Conservation (phyloP, 2,888 invertebrate genomes). For the Ochropleura plecta region DNA sequence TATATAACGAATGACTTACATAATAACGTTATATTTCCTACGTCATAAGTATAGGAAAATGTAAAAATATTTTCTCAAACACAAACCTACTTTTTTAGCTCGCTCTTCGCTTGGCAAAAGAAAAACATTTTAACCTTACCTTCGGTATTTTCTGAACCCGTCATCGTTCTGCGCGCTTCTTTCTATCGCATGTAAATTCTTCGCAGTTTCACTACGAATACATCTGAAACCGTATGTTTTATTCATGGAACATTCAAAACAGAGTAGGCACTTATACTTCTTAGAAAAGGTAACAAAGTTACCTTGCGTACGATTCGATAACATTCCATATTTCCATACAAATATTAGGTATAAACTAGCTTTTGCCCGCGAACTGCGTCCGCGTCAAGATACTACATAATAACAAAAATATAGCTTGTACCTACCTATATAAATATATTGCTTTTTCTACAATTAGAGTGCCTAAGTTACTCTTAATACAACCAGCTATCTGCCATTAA, state of each 20-base stretch:
- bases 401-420: too few species aligned
- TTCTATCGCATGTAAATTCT: constrained; percentile 51
- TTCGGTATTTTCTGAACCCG: constrained; percentile 11
- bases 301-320: constrained; percentile 48
- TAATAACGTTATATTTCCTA: neutral
- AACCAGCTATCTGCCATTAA: too few species aligned
- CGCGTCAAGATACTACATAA: too few species aligned
- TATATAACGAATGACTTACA: neutral
- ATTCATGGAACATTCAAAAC: constrained; percentile 59
- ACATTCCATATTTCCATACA: constrained; percentile 37
- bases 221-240: constrained; percentile 52
- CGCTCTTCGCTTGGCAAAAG: constrained; percentile 6
- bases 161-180: constrained; percentile 8
- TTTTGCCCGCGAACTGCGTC: too few species aligned
- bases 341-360: neutral
- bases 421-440: too few species aligned
- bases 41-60: neutral
- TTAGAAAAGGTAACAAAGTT: constrained; percentile 45
- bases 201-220: constrained; percentile 40
- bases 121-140: constrained; percentile 43
- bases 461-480: too few species aligned
- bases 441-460: too few species aligned
- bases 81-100: constrained; percentile 19
- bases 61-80: constrained; percentile 12
- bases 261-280: constrained; percentile 25